These are phyloP conservation scores for Sphaeridia pumilis DNA, from an alignment of 2,888 invertebrate genomes.

Conservation along the genomic window DNA sequence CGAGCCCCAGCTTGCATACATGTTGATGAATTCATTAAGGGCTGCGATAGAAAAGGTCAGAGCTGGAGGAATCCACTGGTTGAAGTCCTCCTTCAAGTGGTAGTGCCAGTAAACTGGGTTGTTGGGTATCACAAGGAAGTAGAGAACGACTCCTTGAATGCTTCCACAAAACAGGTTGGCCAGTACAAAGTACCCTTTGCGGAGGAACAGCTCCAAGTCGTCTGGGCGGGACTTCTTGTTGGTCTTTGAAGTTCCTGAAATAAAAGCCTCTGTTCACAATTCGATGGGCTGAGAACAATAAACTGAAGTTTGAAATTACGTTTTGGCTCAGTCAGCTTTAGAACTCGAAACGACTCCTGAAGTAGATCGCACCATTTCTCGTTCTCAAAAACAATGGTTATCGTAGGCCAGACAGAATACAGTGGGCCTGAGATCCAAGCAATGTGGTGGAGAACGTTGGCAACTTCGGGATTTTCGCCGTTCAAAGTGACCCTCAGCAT, in stretches of 20 bases:
- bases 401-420: not conserved
- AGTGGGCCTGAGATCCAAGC: not conserved
- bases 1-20: not conserved
- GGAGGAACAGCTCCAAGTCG: not conserved
- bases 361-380: not conserved
- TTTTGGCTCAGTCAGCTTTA: no score
- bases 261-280: not conserved
- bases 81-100: not conserved
- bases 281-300: not conserved
- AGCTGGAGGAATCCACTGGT: not conserved
- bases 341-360: not conserved
- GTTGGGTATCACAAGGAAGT: not conserved
- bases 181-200: not conserved
- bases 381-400: not conserved
- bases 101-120: slow-evolving; percentile 1
- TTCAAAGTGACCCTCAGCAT: not conserved
- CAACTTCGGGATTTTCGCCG: no score
- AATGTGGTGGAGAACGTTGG: not conserved
- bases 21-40: not conserved
- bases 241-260: not conserved
- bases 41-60: not conserved
- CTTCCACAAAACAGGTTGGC: not conserved
- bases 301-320: no score
- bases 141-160: not conserved
- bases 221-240: not conserved